phyloP scores from a whole-genome alignment of 2,888 invertebrate genomes.

The Eupithecia abbreviata region DNA sequence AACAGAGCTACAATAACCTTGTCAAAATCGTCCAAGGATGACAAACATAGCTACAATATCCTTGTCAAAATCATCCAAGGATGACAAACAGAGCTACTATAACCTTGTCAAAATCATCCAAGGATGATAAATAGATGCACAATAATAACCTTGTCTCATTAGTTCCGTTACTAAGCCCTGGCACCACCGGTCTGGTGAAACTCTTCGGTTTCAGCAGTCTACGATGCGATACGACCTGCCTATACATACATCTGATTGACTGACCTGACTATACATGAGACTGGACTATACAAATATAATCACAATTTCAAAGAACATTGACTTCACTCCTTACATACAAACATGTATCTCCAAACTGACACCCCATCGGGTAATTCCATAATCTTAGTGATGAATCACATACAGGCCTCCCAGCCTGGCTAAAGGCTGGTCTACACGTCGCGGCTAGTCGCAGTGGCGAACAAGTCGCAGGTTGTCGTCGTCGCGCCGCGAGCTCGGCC shows the following conservation, averaged over 20 bases:
- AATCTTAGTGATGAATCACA: background rate
- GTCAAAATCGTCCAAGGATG: too few species aligned
- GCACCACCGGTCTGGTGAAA: background rate
- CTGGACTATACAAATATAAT: background rate
- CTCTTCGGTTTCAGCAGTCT: background rate
- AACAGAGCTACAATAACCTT: background rate
- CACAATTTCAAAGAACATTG: background rate
- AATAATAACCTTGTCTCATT: background rate
- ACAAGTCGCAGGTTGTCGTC: slow-evolving; percentile 76
- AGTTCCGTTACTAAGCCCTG: background rate
- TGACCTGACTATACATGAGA: too few species aligned
- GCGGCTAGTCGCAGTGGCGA: slow-evolving; percentile 71
- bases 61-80: too few species aligned
- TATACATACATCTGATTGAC: too few species aligned
- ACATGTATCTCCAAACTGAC: background rate
- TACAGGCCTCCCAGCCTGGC: slow-evolving; percentile 3
- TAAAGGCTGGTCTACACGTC: slow-evolving; percentile 24
- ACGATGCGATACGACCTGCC: background rate
- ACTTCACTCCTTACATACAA: background rate
- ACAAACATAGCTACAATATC: too few species aligned
- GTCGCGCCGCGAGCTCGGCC: slow-evolving; percentile 59
- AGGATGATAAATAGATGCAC: too few species aligned
- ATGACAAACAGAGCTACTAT: too few species aligned
- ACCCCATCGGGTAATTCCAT: background rate
- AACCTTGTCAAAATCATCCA: too few species aligned